phyloP scores from a whole-genome alignment of 2,113 vertebrate species.

The Puma concolor region DNA sequence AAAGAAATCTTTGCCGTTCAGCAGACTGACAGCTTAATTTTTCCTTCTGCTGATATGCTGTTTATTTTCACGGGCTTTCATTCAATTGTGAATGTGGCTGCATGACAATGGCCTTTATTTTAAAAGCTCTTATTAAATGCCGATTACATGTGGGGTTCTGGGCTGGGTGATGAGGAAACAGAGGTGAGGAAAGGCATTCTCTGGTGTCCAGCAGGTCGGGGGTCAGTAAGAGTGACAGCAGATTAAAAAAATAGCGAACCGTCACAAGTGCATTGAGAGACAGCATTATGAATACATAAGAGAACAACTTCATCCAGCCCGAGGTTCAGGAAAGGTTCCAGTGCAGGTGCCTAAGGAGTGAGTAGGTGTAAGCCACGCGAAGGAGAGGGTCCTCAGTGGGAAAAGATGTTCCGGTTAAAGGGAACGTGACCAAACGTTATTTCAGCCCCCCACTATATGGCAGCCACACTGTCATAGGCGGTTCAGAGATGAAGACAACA shows the following conservation, averaged over 20 bases:
- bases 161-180: neutral
- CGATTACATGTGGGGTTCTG: neutral
- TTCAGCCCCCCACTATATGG: rapidly evolving
- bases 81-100: neutral
- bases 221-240: neutral
- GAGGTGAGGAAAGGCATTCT: neutral
- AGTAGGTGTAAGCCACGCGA: neutral
- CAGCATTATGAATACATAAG: rapidly evolving
- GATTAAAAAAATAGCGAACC: neutral
- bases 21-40: constrained; percentile 53
- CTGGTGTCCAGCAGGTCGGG: neutral
- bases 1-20: neutral
- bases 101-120: neutral
- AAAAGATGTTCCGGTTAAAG: neutral
- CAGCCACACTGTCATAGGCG: rapidly evolving
- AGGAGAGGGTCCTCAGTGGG: rapidly evolving
- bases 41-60: neutral
- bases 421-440: rapidly evolving
- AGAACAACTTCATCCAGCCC: neutral
- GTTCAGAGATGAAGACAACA: neutral
- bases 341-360: rapidly evolving
- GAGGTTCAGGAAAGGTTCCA: neutral
- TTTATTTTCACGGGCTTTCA: neutral
- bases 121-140: neutral
- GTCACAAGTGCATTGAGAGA: rapidly evolving